A percentile compares a stretch with the other conserved stretches of the same genome.
phyloP scores from a whole-genome alignment of 2,113 vertebrate species.

The Pituophis catenifer region DNA sequence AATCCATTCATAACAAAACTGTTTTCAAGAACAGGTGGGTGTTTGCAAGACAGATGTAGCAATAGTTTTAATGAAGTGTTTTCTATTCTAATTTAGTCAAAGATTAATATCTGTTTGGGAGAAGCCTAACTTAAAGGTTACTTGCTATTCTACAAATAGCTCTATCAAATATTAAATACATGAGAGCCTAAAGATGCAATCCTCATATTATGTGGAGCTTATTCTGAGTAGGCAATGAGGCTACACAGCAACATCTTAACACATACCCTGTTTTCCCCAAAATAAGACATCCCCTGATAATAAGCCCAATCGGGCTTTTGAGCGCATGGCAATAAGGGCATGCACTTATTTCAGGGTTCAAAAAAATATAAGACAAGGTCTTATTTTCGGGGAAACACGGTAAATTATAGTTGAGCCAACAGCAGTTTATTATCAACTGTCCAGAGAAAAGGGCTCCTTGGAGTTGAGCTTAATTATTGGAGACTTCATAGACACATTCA shows the following conservation, averaged over 20 bases:
- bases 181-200: neutral
- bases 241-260: neutral
- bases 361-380: too few species aligned
- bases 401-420: neutral
- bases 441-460: neutral
- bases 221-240: neutral
- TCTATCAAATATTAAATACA: neutral
- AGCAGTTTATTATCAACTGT: neutral
- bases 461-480: neutral
- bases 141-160: neutral
- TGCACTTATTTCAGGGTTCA: too few species aligned
- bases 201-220: neutral
- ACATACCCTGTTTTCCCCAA: too few species aligned
- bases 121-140: slow-evolving; percentile 7
- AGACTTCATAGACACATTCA: neutral
- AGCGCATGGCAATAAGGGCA: too few species aligned
- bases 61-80: slow-evolving; percentile 1
- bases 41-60: slow-evolving; percentile 5
- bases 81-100: slow-evolving; percentile 33
- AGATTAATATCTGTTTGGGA: slow-evolving; percentile 20
- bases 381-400: too few species aligned
- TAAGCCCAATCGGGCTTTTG: too few species aligned
- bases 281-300: too few species aligned
- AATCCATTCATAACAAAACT: slow-evolving; percentile 22
- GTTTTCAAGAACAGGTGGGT: slow-evolving; percentile 16